These are phyloP conservation scores for Metopia argyrocephala DNA, from an alignment of 2,888 invertebrate species.

Conservation along the genomic window DNA sequence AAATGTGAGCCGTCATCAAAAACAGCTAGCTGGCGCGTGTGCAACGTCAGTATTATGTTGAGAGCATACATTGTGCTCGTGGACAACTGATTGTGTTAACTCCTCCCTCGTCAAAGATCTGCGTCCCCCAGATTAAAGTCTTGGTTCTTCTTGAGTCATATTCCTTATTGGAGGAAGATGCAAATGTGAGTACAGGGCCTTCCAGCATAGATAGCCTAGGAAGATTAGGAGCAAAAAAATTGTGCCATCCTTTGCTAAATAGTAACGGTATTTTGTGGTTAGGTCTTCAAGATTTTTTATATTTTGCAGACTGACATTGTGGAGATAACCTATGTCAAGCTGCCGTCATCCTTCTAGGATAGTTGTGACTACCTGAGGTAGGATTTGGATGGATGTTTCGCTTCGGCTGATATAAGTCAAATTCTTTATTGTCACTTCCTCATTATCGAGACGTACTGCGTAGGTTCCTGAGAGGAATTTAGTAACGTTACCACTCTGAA, in stretches of 20 bases:
- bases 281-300: constrained; percentile 12
- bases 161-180: background rate
- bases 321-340: too few species aligned
- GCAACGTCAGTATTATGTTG: background rate
- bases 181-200: background rate
- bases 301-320: constrained; percentile 10
- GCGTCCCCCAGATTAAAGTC: background rate
- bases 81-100: background rate
- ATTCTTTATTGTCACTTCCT: constrained; percentile 2
- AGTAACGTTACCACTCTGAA: constrained; percentile 9
- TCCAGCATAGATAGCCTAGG: background rate
- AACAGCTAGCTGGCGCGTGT: too few species aligned
- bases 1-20: too few species aligned
- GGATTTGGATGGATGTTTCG: constrained; percentile 3
- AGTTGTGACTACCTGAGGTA: background rate
- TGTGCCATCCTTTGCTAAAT: background rate
- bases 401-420: background rate
- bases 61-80: background rate
- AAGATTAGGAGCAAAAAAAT: background rate
- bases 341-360: constrained; percentile 7
- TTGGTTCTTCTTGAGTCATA: background rate
- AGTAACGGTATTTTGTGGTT: background rate
- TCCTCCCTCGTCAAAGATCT: background rate
- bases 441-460: constrained; percentile 5
- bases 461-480: constrained; percentile 18